Conservation (phyloP, 2,888 invertebrate genomes). For the Apodemia zela region DNA sequence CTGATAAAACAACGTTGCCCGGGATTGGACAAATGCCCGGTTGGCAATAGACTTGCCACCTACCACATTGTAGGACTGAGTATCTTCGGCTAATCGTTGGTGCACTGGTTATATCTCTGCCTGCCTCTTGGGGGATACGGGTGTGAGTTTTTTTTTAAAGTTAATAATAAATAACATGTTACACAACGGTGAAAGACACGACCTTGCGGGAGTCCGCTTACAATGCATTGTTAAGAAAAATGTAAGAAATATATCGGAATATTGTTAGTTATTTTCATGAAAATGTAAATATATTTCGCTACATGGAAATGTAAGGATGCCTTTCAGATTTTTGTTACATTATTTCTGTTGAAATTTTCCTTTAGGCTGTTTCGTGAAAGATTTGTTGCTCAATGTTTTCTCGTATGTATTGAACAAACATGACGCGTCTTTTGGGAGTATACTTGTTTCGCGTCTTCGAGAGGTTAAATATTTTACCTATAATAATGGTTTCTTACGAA, state of each 20-base stretch:
- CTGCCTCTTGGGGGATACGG: too few relatives aligned
- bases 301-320: slow-evolving; percentile 1
- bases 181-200: neutral
- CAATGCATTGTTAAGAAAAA: slow-evolving; percentile 15
- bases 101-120: too few relatives aligned
- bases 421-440: neutral
- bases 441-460: neutral
- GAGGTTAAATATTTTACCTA: neutral
- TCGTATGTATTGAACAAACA: slow-evolving; percentile 3
- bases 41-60: too few relatives aligned
- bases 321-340: neutral
- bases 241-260: slow-evolving; percentile 6
- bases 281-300: slow-evolving; percentile 1
- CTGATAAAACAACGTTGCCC: too few relatives aligned
- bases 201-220: neutral
- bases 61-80: too few relatives aligned
- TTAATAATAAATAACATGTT: neutral
- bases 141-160: too few relatives aligned
- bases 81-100: too few relatives aligned
- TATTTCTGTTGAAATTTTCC: slow-evolving; percentile 2
- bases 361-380: neutral
- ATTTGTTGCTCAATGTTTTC: slow-evolving; percentile 9
- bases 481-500: neutral
- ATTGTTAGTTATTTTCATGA: slow-evolving; percentile 11
- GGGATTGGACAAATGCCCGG: too few relatives aligned